Evolutionary conservation across 2,888 invertebrate species (phyloP), one percentile per base, ranked within the genome.

Genomic region (Drosophila maculinotata): DNA sequence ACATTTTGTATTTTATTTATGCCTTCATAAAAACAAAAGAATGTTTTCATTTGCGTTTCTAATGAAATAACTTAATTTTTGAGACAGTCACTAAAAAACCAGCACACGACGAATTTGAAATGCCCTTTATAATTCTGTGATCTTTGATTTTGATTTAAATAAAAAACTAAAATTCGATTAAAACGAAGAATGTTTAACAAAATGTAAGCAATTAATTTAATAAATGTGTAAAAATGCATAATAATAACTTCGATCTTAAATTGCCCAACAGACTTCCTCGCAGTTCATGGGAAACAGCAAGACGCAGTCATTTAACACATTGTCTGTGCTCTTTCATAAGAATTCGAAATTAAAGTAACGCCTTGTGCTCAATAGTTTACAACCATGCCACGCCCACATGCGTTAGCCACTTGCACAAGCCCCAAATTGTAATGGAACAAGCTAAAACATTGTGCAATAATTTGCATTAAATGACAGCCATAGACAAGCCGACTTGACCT

Each of bases 391-490:
- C 73, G 77, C 77, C 73, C 72, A 76, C 73, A 73, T 76, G 73
- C 77, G 77, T 76, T 67, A 15, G 49, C 25, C 33, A 47, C 65
- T 57, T 31, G 71, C 76, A 49, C 63, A 71, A 76, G 66, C 66
- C 71, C 72, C 76, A 76, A 76, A 76, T 71, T 76, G 72, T 76
- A 69, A 65, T 78, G 60, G 60, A 75, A 76, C 73, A 63, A 52
- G 78, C 62, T 45, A 57, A 41, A 51, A 35, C 48, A 65, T 83
- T 76, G 73, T 64, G 57, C 60, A 80, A 84, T 78, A 54, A 87
- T 81, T 81, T 81, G 87, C 80, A 87, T 87, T 81, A 81, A 81
- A 81, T 65, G 84, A 79, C 69, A 71, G 71, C 51, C 56, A 48
- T 15, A 41, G 77, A 74, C 87, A 78, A 62, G 87, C 52, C 79